Base-by-base conservation (phyloP, 2,113 vertebrate species). In the Cervus canadensis region DNA sequence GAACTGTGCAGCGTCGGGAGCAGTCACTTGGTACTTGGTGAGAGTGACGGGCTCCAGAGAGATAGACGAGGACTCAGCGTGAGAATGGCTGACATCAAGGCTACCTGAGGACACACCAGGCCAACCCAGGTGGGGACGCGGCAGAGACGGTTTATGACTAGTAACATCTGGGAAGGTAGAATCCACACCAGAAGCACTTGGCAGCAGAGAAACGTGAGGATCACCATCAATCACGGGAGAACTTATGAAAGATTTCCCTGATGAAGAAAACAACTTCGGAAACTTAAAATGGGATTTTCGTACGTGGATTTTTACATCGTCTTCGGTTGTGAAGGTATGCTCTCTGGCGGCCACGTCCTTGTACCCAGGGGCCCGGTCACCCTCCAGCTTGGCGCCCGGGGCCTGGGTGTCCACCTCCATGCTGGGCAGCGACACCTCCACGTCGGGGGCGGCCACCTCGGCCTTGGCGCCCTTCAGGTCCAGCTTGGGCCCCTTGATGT, bases 111-210 rank as follows among this genome's bases (percentile, higher is more conserved):
- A 13, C 5, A 3, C 0, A 0, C 5, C 33, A 1, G 82, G 6
- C 1, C 11, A 3, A 0, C 0, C 9, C 0, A 45, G 0, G 0
- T 0, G 1, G 0, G n/a, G 12, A 11, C 1, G 0, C 0, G 0
- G 13, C 9, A 25, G 0, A 0, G 74, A 43, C 0, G 2, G 6
- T 7, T 2, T 17, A 3, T 1, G 0, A 0, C 8, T 0, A 0
- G 50, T 2, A 7, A 0, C 0, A 3, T 2, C 0, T 1, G 1
- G 25, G 2, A 3, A 14, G 23, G 23, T 2, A 40, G 67, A 10
- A 3, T 1, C n/a, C 19, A 12, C 10, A 23, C 0, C 19, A 23
- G 5, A 71, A 40, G 12, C 10, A 23, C 5, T 1, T 2, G 3
- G 11, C 1, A 48, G 4, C 0, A 0, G 5, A 5, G n/a, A 3